Evolutionary conservation across 2,113 vertebrate genomes (phyloP).

Genomic region (Microcebus lehilahytsara): DNA sequence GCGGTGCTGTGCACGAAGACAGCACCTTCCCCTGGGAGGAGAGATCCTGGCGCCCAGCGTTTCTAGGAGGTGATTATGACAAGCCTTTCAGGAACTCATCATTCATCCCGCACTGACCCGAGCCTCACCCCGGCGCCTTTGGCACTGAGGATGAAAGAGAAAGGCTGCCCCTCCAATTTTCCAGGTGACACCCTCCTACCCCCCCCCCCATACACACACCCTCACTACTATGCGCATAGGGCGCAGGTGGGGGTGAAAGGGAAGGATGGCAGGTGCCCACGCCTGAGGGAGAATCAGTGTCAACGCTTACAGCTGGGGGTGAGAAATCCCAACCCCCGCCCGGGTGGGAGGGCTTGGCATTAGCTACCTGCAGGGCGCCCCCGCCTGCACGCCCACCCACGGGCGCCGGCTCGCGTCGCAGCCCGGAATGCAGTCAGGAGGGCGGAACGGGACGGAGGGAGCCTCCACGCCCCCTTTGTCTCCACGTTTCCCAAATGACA

Average conservation of each 20-base stretch:
- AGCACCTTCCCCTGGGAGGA: constrained; percentile 35
- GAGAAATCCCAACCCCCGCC: neutral
- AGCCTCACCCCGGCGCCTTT: constrained; percentile 55
- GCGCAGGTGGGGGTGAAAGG: neutral
- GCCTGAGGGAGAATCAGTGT: constrained; percentile 40
- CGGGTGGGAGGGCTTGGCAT: neutral
- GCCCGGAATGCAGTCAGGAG: constrained; percentile 29
- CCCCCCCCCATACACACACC: neutral
- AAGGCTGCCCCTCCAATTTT: constrained; percentile 28
- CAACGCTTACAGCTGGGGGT: neutral
- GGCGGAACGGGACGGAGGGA: constrained; percentile 42
- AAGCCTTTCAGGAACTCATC: constrained; percentile 67
- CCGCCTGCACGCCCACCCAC: neutral
- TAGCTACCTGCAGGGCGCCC: constrained; percentile 58
- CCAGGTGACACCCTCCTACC: constrained; percentile 16
- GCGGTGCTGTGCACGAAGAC: neutral
- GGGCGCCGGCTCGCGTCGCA: neutral
- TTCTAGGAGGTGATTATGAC: constrained; percentile 53
- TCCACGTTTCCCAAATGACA: constrained; percentile 66
- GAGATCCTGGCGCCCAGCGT: neutral
- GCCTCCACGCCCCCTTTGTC: constrained; percentile 76
- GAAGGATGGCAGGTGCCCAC: constrained; percentile 45
- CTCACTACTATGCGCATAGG: no score
- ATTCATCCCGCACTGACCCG: constrained; percentile 49
- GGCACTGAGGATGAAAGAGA: neutral